phyloP scores from a whole-genome alignment of 2,888 invertebrate genomes.

The Nysson spinosus region DNA sequence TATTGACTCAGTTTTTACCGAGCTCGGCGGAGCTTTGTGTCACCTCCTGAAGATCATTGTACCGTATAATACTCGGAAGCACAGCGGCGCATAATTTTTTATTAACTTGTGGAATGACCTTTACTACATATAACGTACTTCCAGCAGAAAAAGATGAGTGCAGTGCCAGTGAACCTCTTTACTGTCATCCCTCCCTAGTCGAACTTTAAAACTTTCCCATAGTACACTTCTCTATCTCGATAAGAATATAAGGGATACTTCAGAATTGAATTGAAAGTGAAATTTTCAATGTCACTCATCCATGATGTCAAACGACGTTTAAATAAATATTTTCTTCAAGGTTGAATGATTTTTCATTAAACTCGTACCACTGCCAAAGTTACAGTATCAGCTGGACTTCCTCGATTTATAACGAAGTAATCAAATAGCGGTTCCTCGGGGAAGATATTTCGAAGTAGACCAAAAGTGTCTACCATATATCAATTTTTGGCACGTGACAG shows the following conservation, averaged over 20 bases:
- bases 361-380: too few relatives aligned
- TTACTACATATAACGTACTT: conserved; percentile 53
- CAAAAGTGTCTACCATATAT: not conserved
- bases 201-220: conserved; percentile 25
- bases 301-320: too few relatives aligned
- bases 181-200: conserved; percentile 42
- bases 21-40: conserved; percentile 51
- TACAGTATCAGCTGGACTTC: too few relatives aligned
- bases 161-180: conserved; percentile 56
- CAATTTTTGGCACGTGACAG: not conserved
- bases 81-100: conserved; percentile 55
- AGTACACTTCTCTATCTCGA: conserved; percentile 26
- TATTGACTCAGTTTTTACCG: conserved; percentile 58
- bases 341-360: too few relatives aligned
- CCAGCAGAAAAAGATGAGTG: conserved; percentile 44
- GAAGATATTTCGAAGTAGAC: not conserved
- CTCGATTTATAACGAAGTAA: too few relatives aligned
- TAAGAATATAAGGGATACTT: too few relatives aligned
- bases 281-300: too few relatives aligned
- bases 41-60: conserved; percentile 50
- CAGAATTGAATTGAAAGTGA: too few relatives aligned
- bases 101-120: conserved; percentile 56
- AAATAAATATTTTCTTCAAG: too few relatives aligned
- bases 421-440: not conserved
- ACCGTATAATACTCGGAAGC: conserved; percentile 49